Percentiles rank a stretch among this genome's conserved stretches.
phyloP scores from a whole-genome alignment of 2,113 vertebrate genomes.

The Daphoenositta chrysoptera region DNA sequence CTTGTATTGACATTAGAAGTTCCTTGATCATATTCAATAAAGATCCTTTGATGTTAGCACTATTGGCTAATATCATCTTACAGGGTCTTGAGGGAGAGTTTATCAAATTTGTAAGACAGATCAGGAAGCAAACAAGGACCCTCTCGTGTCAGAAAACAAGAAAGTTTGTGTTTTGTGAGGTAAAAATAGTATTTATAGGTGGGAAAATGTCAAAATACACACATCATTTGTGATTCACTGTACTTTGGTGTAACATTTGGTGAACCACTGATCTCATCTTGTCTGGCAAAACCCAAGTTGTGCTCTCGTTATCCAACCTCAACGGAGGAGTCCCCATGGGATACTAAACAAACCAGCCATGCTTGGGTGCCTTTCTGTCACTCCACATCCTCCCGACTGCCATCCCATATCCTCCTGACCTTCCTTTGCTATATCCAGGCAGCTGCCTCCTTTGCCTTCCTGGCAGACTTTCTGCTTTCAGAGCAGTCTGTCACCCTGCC shows the following conservation, averaged over 20 bases:
- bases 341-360: accelerated
- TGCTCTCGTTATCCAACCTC: background rate
- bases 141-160: background rate
- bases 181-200: background rate
- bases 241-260: background rate
- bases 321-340: background rate
- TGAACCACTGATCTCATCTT: background rate
- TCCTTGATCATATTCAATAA: constrained; percentile 49
- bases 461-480: background rate
- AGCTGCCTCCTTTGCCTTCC: background rate
- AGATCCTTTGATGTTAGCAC: constrained; percentile 42
- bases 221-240: background rate
- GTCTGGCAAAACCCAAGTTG: background rate
- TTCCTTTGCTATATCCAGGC: background rate
- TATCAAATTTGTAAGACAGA: background rate
- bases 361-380: background rate
- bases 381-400: background rate
- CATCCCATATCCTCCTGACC: background rate
- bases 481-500: background rate
- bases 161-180: background rate
- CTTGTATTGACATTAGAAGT: constrained; percentile 27
- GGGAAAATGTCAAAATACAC: background rate
- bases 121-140: background rate
- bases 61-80: constrained; percentile 5
- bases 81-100: background rate